Evolutionary conservation across 2,113 vertebrate genomes (phyloP).

Genomic region (Rynchops niger): DNA sequence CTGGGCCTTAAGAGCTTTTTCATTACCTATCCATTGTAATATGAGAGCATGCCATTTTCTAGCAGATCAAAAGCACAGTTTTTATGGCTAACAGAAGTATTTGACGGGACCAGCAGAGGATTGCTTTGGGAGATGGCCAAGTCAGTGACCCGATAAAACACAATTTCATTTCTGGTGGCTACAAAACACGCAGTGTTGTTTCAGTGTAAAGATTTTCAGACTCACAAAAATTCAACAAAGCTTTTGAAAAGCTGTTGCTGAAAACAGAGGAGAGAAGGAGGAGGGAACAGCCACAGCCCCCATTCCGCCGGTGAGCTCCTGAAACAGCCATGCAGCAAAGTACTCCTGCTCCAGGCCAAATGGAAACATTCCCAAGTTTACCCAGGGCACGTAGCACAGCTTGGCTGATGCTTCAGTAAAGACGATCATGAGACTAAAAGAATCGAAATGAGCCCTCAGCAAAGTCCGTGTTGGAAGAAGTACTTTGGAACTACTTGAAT

Average conservation of each 20-base stretch:
- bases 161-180: neutral
- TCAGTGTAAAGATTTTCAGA: neutral
- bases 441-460: neutral
- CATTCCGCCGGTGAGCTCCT: neutral
- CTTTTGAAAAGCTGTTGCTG: neutral
- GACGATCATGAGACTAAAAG: neutral
- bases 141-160: neutral
- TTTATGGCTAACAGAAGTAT: neutral
- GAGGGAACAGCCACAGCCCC: neutral
- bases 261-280: neutral
- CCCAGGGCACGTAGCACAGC: neutral
- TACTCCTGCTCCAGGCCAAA: neutral
- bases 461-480: neutral
- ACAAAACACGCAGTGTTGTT: neutral
- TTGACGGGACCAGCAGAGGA: neutral
- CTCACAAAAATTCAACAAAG: neutral
- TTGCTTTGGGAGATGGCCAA: neutral
- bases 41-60: neutral
- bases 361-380: neutral
- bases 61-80: neutral
- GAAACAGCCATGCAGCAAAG: neutral
- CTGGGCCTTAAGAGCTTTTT: neutral
- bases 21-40: neutral
- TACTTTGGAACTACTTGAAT: neutral
- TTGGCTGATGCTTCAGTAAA: neutral